Conservation (phyloP, 2,797 vertebrate genomes). For the Nannoperca obscura region DNA sequence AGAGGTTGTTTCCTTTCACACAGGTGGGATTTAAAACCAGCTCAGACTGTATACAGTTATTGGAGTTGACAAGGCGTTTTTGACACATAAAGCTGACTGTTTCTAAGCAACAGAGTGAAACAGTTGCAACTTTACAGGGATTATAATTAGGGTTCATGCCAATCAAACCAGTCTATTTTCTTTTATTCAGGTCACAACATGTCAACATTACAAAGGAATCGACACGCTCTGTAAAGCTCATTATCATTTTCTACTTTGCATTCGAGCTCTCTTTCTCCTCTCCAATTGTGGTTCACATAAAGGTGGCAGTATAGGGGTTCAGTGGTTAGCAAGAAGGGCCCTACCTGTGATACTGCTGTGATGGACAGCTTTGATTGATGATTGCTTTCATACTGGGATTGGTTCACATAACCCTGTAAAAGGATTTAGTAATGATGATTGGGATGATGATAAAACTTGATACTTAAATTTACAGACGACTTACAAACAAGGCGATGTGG, state of each 20-base stretch:
- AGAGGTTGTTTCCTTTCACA: slow-evolving; percentile 9
- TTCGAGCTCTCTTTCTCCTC: slow-evolving; percentile 9
- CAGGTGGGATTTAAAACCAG: background rate
- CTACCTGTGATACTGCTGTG: background rate
- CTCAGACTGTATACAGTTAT: slow-evolving; percentile 19
- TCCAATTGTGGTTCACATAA: background rate
- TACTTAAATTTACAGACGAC: background rate
- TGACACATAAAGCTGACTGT: slow-evolving; percentile 40
- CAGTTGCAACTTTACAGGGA: slow-evolving; percentile 45
- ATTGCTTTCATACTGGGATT: background rate
- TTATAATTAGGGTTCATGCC: slow-evolving; percentile 62
- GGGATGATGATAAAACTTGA: background rate
- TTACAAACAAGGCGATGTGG: background rate
- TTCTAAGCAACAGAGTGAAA: slow-evolving; percentile 66
- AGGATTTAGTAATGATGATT: background rate
- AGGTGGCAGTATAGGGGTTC: slow-evolving; percentile 7
- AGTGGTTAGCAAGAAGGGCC: background rate
- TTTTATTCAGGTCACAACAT: slow-evolving; percentile 43
- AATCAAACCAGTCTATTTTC: slow-evolving; percentile 46
- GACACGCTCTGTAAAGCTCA: slow-evolving; percentile 45
- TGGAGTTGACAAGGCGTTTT: slow-evolving; percentile 30
- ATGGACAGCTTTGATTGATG: no score
- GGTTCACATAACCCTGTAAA: slow-evolving; percentile 3
- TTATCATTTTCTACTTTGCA: slow-evolving; percentile 42
- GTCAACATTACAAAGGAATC: slow-evolving; percentile 45